These are phyloP conservation scores for Aselliscus stoliczkanus DNA, from an alignment of 2,797 vertebrate genomes.

Conservation along the genomic window DNA sequence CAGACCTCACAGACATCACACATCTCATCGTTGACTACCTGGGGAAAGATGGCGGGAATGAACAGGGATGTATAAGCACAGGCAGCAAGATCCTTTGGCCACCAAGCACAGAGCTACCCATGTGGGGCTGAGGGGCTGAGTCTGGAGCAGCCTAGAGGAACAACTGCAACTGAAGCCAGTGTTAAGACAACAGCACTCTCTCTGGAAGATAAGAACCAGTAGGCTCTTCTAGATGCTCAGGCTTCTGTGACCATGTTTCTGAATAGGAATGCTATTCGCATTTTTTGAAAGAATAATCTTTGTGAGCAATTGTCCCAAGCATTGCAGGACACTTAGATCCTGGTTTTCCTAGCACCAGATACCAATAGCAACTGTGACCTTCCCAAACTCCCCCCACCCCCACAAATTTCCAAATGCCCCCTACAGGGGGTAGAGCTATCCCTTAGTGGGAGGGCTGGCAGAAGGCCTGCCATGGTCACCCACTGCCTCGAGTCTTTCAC, in stretches of 20 bases:
- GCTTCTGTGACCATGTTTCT: neutral
- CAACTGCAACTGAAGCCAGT: neutral
- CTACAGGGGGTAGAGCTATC: neutral
- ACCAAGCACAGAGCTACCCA: neutral
- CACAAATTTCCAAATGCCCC: constrained; percentile 8
- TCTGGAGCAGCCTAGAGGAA: neutral
- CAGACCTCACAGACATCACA: constrained; percentile 98
- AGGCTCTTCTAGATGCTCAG: neutral
- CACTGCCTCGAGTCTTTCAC: neutral
- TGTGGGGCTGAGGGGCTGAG: neutral
- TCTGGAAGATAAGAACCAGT: neutral
- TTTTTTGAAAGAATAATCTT: constrained; percentile 21
- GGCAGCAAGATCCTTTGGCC: neutral
- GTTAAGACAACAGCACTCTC: neutral
- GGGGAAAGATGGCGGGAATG: constrained; percentile 36
- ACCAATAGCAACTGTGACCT: neutral
- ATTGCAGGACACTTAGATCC: neutral
- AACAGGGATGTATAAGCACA: neutral
- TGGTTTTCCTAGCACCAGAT: neutral
- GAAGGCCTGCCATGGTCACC: neutral
- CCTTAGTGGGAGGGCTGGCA: neutral
- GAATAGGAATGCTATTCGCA: neutral
- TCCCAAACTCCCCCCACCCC: neutral
- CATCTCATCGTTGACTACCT: constrained; percentile 93
- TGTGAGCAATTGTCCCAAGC: neutral